phyloP scores from a whole-genome alignment of 2,113 vertebrate species.

The Coreoperca whiteheadi region DNA sequence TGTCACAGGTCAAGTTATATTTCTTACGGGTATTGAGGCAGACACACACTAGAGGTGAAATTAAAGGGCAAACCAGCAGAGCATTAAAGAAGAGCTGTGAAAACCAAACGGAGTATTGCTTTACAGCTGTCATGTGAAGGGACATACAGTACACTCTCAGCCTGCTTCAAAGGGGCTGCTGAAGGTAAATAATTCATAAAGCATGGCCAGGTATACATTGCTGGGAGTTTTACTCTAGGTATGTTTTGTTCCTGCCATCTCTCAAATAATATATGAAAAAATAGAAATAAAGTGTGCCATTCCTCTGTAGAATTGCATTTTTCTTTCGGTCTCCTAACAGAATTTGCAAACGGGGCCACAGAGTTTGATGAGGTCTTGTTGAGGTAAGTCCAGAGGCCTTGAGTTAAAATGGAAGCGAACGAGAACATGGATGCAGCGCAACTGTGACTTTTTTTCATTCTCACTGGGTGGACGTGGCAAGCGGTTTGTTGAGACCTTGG shows the following conservation, averaged over 20 bases:
- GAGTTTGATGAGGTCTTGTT: slow-evolving; percentile 74
- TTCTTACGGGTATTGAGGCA: slow-evolving; percentile 64
- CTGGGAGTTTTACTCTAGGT: slow-evolving; percentile 61
- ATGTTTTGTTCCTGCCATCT: slow-evolving; percentile 62
- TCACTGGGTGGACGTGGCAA: slow-evolving; percentile 28
- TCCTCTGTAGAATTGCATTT: slow-evolving; percentile 69
- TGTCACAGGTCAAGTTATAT: slow-evolving; percentile 72
- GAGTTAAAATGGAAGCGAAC: slow-evolving; percentile 71
- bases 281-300: slow-evolving; percentile 41
- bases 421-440: slow-evolving; percentile 52
- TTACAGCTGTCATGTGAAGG: slow-evolving; percentile 69
- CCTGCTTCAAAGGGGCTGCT: slow-evolving; percentile 59
- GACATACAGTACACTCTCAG: slow-evolving; percentile 65
- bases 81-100: slow-evolving; percentile 68
- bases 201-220: slow-evolving; percentile 60
- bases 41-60: slow-evolving; percentile 71
- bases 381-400: slow-evolving; percentile 60
- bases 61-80: slow-evolving; percentile 75
- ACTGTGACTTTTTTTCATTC: slow-evolving; percentile 28
- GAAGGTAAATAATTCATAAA: slow-evolving; percentile 79
- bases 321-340: slow-evolving; percentile 63
- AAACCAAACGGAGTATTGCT: slow-evolving; percentile 71
- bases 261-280: slow-evolving; percentile 76
- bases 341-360: slow-evolving; percentile 75
- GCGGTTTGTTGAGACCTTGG: slow-evolving; percentile 45